Evolutionary conservation across 2,888 invertebrate genomes (phyloP), one percentile per base, ranked within the genome.

Genomic region (Synergus gifuensis): DNA sequence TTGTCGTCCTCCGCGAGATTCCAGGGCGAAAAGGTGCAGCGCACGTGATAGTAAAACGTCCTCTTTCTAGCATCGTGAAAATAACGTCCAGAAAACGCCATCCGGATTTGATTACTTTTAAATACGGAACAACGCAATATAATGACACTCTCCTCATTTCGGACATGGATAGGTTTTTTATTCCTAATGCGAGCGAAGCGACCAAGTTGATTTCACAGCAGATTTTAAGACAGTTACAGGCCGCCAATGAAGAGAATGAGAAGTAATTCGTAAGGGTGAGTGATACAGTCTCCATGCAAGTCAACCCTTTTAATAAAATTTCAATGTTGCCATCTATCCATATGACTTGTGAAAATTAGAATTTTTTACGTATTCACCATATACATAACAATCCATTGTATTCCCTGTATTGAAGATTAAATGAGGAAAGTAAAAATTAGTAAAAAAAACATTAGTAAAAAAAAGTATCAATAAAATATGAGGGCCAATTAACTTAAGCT

Each of bases 91-190:
- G 98, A 91, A 98, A 98, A 92, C 95, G 96, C 79, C 97, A 98
- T 91, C 98, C 99, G 0, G 98, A 99, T 93, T 93, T 99, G 87
- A 98, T 99, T 83, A 99, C 99, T 0, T 99, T 99, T 92, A 98
- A 98, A 92, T 99, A 99, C 91, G 98, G 98, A 5, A 94, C 96
- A 79, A 96, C 96, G 2, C 96, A 97, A 90, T 88, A 88, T 81
- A 97, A 96, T 73, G 96, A 97, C 87, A 95, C 95, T 64, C 93
- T 97, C 58, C 93, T 96, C 81, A 96, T 98, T 81, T 96, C 95
- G 0, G 98, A 98, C 91, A 96, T 98, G 96, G 98, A 98, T 93
- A 94, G 97, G 85, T 98, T 98, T 93, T 94, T 98, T 77, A 98
- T 98, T 92, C 98, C 98, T 7, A 96, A 98, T 90, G 98, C 98